Evolutionary conservation across 2,888 invertebrate genomes (phyloP).

Genomic region (Xiphydria camelus): DNA sequence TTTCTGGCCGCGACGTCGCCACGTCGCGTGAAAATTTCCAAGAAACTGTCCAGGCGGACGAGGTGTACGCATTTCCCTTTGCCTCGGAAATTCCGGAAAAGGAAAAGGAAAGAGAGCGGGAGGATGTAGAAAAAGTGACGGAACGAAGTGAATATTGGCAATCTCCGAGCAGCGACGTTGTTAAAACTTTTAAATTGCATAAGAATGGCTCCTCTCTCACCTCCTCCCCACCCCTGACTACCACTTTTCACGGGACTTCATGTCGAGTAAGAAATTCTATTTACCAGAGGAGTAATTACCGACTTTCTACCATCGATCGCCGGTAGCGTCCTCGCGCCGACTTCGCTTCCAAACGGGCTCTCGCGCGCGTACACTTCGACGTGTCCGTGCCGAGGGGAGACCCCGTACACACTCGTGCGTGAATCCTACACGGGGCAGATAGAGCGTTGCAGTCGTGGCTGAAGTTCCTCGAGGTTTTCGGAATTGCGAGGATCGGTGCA

Average conservation of each 20-base stretch:
- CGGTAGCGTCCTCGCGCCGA: neutral
- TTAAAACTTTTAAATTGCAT: slow-evolving; percentile 57
- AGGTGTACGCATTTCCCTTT: too few relatives aligned
- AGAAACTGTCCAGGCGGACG: slow-evolving; percentile 22
- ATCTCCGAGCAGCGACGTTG: slow-evolving; percentile 47
- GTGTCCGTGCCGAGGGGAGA: too few relatives aligned
- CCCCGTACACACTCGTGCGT: too few relatives aligned
- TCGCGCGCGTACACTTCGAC: too few relatives aligned
- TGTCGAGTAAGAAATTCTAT: slow-evolving; percentile 35
- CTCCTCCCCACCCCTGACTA: slow-evolving; percentile 10
- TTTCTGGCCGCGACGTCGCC: too few relatives aligned
- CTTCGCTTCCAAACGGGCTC: too few relatives aligned
- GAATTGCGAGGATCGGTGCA: too few relatives aligned
- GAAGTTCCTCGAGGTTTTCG: too few relatives aligned
- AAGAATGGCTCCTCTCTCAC: slow-evolving; percentile 41
- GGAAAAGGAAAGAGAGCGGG: neutral
- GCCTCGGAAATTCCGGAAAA: neutral
- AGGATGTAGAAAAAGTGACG: slow-evolving; percentile 37
- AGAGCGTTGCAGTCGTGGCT: too few relatives aligned
- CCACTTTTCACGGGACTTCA: slow-evolving; percentile 28
- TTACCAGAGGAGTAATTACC: slow-evolving; percentile 41
- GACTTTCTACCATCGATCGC: slow-evolving; percentile 37
- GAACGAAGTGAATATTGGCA: slow-evolving; percentile 53
- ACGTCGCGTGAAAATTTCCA: too few relatives aligned
- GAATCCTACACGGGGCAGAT: too few relatives aligned